These are phyloP conservation scores for Melinaea menophilus DNA, from an alignment of 2,888 invertebrate genomes.

Conservation along the genomic window DNA sequence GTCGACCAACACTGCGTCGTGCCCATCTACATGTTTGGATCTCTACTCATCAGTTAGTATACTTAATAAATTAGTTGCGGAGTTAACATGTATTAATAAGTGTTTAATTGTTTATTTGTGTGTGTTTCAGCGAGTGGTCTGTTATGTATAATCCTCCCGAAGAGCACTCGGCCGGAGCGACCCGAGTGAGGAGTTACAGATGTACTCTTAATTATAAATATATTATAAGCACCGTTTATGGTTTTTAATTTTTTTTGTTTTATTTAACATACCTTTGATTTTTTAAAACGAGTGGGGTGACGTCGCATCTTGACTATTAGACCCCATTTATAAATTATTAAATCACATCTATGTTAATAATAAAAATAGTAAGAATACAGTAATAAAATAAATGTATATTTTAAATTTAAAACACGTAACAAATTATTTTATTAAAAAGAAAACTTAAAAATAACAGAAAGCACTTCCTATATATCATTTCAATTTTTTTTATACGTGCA, in stretches of 20 bases:
- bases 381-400: no score
- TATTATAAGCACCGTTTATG: constrained; percentile 31
- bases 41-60: constrained; percentile 74
- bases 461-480: no score
- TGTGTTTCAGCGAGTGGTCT: constrained; percentile 75
- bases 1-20: constrained; percentile 77
- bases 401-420: no score
- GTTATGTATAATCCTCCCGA: constrained; percentile 74
- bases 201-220: constrained; percentile 46
- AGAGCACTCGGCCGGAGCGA: constrained; percentile 71
- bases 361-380: no score
- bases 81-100: no score
- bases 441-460: no score
- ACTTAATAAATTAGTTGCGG: neutral
- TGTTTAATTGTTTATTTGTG: constrained; percentile 1
- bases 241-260: constrained; percentile 19
- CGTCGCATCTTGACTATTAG: neutral
- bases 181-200: constrained; percentile 45
- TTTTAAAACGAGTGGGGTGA: no score
- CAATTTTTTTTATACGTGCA: no score
- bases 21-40: constrained; percentile 78
- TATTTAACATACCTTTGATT: neutral
- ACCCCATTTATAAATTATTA: neutral
- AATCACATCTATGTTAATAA: no score
- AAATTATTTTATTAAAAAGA: no score